Conservation (phyloP, 2,113 vertebrate genomes). For the Myotis brandtii region DNA sequence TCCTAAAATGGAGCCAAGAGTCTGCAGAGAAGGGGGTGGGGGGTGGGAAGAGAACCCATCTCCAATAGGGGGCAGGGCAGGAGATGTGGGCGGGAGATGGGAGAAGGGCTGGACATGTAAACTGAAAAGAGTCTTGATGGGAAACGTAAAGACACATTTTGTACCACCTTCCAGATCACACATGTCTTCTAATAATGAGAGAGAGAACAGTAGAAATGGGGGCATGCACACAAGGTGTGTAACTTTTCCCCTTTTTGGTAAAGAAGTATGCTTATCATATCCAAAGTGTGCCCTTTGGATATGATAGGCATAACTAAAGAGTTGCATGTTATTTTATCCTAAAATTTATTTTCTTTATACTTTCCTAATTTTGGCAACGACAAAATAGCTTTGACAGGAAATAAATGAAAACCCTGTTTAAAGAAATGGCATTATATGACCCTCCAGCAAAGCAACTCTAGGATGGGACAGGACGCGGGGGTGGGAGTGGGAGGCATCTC, state of each 20-base stretch:
- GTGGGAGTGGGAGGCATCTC: not conserved
- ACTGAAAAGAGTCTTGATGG: not conserved
- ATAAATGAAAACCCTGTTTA: slow-evolving; percentile 54
- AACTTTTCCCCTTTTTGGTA: not conserved
- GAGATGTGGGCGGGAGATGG: not conserved
- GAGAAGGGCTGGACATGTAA: not conserved
- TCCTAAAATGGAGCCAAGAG: not conserved
- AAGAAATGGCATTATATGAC: slow-evolving; percentile 8
- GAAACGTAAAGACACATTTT: not conserved
- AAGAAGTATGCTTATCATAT: not conserved
- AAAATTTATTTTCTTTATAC: slow-evolving; percentile 51
- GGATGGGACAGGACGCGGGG: not conserved
- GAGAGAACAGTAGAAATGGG: not conserved
- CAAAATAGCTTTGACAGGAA: slow-evolving; percentile 49
- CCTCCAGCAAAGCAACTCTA: not conserved
- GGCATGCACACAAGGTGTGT: not conserved
- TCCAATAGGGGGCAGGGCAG: not conserved
- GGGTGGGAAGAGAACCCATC: not conserved
- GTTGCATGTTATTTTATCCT: slow-evolving; percentile 9
- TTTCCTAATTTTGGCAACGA: slow-evolving; percentile 57
- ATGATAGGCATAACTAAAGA: not conserved
- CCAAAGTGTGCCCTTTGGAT: not conserved
- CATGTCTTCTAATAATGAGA: not conserved
- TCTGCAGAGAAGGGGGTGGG: not conserved
- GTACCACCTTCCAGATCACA: not conserved